These are phyloP conservation scores for Conger conger DNA, from an alignment of 2,113 vertebrate genomes.

Conservation along the genomic window DNA sequence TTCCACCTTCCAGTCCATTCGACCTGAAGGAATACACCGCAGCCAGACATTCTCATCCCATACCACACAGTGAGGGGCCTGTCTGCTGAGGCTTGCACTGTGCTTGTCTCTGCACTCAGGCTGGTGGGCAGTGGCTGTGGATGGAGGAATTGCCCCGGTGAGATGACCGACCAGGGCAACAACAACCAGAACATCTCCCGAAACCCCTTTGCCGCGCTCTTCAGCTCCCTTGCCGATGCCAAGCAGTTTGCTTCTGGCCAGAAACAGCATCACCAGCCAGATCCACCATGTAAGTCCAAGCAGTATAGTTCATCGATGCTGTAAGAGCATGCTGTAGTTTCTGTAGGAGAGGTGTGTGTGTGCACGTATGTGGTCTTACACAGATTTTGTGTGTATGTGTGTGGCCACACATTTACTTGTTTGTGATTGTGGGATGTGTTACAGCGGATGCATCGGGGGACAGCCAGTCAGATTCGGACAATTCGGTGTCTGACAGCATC, in stretches of 20 bases:
- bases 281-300: conserved; percentile 74
- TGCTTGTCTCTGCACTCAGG: conserved; percentile 27
- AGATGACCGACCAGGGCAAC: conserved; percentile 99
- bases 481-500: conserved; percentile 92
- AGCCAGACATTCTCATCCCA: background rate
- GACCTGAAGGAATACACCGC: background rate
- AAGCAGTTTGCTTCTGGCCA: conserved; percentile 90
- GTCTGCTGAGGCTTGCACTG: background rate
- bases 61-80: background rate
- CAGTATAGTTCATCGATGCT: background rate
- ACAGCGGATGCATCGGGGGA: conserved; percentile 79
- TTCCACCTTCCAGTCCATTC: background rate
- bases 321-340: background rate
- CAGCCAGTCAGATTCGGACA: conserved; percentile 93
- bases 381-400: background rate
- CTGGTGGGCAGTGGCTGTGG: conserved; percentile 54
- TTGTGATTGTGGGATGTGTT: conserved; percentile 5
- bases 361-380: background rate
- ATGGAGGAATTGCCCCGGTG: conserved; percentile 79
- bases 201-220: conserved; percentile 96
- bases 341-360: background rate
- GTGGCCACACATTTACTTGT: too few relatives aligned
- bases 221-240: conserved; percentile 92
- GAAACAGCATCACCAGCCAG: conserved; percentile 73
- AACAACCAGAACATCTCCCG: conserved; percentile 95